Evolutionary conservation across 2,797 vertebrate genomes (phyloP).

Genomic region (Taenioides sp.): DNA sequence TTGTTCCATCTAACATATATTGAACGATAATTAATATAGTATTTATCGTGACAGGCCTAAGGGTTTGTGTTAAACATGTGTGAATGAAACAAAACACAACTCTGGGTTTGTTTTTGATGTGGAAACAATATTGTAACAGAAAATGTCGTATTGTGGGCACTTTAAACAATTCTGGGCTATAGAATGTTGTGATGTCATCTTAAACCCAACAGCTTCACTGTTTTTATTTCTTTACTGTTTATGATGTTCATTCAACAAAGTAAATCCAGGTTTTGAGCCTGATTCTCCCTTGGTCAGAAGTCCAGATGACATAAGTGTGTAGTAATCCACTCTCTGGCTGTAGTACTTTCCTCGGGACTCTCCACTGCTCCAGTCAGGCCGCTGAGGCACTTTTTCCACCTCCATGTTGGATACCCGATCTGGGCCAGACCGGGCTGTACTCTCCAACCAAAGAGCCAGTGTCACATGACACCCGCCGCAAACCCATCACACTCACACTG

Average conservation of each 20-base stretch:
- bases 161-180: too few species aligned
- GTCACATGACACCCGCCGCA: constrained; percentile 4
- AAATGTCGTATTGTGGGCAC: too few species aligned
- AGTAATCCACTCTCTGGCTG: not conserved
- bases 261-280: not conserved
- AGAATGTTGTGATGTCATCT: too few species aligned
- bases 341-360: not conserved
- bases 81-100: too few species aligned
- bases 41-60: too few species aligned
- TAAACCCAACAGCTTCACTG: too few species aligned
- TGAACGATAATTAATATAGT: too few species aligned
- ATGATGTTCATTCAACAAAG: not conserved
- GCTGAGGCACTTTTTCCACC: constrained; percentile 11
- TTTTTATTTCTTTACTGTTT: not conserved
- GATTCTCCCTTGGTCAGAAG: not conserved
- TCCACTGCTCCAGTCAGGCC: not conserved
- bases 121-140: too few species aligned
- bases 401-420: constrained; percentile 2
- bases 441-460: not conserved
- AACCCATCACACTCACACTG: not conserved
- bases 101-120: too few species aligned
- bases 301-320: not conserved
- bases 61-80: too few species aligned
- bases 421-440: not conserved
- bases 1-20: too few species aligned